Evolutionary conservation across 1,140 invertebrate species (phyloP), one percentile per base, ranked within the genome.

Genomic region (Telenomus remus): DNA sequence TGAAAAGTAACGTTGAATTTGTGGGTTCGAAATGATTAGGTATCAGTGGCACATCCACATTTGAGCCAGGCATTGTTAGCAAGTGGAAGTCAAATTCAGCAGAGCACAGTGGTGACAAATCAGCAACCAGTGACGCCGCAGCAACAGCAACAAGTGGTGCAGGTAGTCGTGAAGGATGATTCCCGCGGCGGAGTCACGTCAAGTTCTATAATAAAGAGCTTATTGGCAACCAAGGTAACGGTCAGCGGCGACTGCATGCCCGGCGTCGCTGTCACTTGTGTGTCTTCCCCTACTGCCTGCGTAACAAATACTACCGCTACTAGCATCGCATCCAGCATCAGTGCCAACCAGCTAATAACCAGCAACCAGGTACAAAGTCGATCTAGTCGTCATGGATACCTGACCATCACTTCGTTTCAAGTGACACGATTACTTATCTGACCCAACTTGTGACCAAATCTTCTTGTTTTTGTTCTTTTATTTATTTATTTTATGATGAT

Each of bases 191-290:
- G 82, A 55, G 81, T 86, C 16, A 85, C 86, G 19, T 87, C 87
- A 53, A 91, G 91, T 79, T 94, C 93, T 61, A 90, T 95, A 78
- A 95, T 96, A 82, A 95, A 96, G 89, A 95, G 92, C 88, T 90
- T 96, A 57, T 87, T 96, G 86, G 95, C 94, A 73, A 95, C 92
- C 86, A 96, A 96, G 90, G 93, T 96, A 89, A 92, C 90, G 72
- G 80, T 87, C 84, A 86, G 85, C 85, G 86, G 86, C 83, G 89
- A 91, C 85, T 90, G 90, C 89, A 90, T 91, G 90, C 78, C 89
- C 89, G 86, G 83, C 80, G 83, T 84, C 84, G 83, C 81, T 82
- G 82, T 84, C 61, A 84, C 84, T 84, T 86, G 74, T 89, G 87
- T 83, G 88, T 87, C 81, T 87, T 86, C 76, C 82, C 84, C 72